These are phyloP conservation scores for Cryptocephalus moraei DNA, from an alignment of 2,888 invertebrate genomes.

Conservation along the genomic window DNA sequence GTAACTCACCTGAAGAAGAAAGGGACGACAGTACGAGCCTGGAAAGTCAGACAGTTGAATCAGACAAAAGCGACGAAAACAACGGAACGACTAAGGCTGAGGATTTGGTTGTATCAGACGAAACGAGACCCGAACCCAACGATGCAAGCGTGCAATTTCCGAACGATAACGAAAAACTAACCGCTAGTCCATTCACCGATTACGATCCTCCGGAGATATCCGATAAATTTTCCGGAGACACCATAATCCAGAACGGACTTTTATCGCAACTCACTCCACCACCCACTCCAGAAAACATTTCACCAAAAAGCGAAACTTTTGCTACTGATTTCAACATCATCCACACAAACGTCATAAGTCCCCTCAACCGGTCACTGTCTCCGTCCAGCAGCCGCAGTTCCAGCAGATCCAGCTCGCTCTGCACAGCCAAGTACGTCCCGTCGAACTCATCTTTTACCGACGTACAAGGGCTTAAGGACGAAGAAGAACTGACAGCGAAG, in stretches of 20 bases:
- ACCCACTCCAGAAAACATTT: constrained; percentile 28
- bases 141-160: no score
- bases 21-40: constrained; percentile 8
- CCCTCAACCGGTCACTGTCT: constrained; percentile 20
- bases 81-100: constrained; percentile 4
- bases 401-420: constrained; percentile 46
- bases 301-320: constrained; percentile 14
- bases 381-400: constrained; percentile 39
- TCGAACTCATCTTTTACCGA: constrained; percentile 15
- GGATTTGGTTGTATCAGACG: constrained; percentile 1
- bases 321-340: neutral
- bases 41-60: constrained; percentile 9
- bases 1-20: constrained; percentile 11
- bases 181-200: constrained; percentile 6
- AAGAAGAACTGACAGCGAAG: constrained; percentile 25
- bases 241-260: constrained; percentile 7
- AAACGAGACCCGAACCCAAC: no score
- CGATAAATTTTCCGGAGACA: constrained; percentile 4
- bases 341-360: constrained; percentile 18
- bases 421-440: constrained; percentile 60
- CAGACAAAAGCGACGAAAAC: constrained; percentile 1
- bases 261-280: constrained; percentile 30
- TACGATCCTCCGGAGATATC: constrained; percentile 8
- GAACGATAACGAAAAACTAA: constrained; percentile 10
- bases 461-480: constrained; percentile 33